These are phyloP conservation scores for Pantala flavescens DNA, from an alignment of 1,140 invertebrate genomes.

Conservation along the genomic window DNA sequence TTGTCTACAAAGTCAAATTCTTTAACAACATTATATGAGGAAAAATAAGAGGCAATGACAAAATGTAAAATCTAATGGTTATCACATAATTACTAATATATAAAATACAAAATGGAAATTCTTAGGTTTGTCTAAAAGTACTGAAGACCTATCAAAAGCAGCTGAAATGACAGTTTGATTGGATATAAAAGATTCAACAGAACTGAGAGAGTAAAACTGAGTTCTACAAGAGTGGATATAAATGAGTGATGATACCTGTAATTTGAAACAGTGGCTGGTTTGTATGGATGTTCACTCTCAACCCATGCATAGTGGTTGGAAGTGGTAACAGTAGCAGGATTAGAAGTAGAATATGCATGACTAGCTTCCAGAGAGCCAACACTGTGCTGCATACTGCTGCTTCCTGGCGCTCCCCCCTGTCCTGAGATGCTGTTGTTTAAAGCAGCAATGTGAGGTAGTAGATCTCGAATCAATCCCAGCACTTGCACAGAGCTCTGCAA, in stretches of 20 bases:
- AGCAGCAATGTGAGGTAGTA: slow-evolving; percentile 79
- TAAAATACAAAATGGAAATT: too few species aligned
- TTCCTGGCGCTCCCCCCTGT: slow-evolving; percentile 14
- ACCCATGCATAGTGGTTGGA: slow-evolving; percentile 82
- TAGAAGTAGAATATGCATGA: slow-evolving; percentile 11
- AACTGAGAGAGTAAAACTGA: too few species aligned
- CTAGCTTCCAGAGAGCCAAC: background rate
- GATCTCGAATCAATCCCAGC: slow-evolving; percentile 77
- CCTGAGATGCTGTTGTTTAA: slow-evolving; percentile 51
- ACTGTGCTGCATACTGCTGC: slow-evolving; percentile 11
- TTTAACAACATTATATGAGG: too few species aligned
- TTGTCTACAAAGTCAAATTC: too few species aligned
- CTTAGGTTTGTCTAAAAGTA: too few species aligned
- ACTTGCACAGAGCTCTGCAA: slow-evolving; percentile 79
- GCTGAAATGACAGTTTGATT: too few species aligned
- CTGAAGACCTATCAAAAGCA: too few species aligned
- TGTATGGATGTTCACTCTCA: slow-evolving; percentile 95
- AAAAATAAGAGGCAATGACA: too few species aligned
- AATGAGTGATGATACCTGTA: slow-evolving; percentile 52
- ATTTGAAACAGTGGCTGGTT: slow-evolving; percentile 74
- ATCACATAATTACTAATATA: too few species aligned
- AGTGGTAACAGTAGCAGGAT: slow-evolving; percentile 44
- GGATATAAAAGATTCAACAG: too few species aligned
- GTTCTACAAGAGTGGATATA: too few species aligned
- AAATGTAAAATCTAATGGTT: too few species aligned